phyloP scores from a whole-genome alignment of 2,113 vertebrate species.

The Lates calcarifer region DNA sequence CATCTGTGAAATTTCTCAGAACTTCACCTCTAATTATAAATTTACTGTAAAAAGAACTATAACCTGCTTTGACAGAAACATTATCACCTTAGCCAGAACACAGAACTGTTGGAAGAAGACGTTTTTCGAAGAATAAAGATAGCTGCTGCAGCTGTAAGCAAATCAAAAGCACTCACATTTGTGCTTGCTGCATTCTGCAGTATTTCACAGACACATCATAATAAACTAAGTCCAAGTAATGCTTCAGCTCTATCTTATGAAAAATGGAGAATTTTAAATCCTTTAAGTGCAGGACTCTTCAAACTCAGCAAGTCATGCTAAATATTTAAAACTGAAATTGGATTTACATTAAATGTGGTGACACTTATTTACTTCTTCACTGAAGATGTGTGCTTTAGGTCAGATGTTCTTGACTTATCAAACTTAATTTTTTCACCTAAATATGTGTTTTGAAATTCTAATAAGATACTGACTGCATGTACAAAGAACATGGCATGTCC shows the following conservation, averaged over 20 bases:
- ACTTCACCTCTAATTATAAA: constrained; percentile 27
- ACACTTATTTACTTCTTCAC: background rate
- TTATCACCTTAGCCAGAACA: constrained; percentile 10
- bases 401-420: constrained; percentile 15
- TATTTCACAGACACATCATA: constrained; percentile 22
- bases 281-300: constrained; percentile 31
- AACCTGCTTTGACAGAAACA: constrained; percentile 14
- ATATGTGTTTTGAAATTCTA: background rate
- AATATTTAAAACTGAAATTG: constrained; percentile 54
- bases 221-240: constrained; percentile 2
- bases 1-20: background rate
- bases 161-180: constrained; percentile 32
- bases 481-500: background rate
- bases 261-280: constrained; percentile 39
- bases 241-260: constrained; percentile 14
- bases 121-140: constrained; percentile 33
- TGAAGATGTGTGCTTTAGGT: constrained; percentile 2
- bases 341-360: constrained; percentile 8
- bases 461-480: background rate
- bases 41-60: constrained; percentile 29
- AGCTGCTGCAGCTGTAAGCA: constrained; percentile 33
- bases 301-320: constrained; percentile 13
- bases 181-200: constrained; percentile 15
- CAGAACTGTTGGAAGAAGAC: constrained; percentile 7
- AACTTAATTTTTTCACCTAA: background rate